Conservation (phyloP, 2,113 vertebrate genomes). For the Mus spicilegus region DNA sequence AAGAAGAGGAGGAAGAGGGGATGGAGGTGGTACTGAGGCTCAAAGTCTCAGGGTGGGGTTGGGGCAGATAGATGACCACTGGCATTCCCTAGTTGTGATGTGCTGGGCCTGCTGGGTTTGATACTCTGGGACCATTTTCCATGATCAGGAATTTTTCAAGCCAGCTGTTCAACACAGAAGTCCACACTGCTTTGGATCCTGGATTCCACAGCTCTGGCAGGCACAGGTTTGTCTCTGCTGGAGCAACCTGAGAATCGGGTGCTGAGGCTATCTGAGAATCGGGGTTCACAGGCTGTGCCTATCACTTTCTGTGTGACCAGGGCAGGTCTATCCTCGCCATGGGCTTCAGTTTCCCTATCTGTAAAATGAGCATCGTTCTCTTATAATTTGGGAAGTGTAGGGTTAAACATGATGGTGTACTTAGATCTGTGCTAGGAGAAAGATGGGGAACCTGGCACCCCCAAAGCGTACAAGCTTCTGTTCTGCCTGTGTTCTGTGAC, state of each 20-base stretch:
- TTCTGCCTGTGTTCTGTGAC: too few species aligned
- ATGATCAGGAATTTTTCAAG: not conserved
- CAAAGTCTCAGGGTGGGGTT: not conserved
- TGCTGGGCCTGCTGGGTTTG: rapidly evolving
- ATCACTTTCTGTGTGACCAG: not conserved
- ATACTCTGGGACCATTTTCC: rapidly evolving
- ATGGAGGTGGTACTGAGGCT: not conserved
- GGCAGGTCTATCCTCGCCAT: not conserved
- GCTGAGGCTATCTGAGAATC: not conserved
- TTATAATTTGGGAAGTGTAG: not conserved
- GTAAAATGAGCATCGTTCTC: not conserved
- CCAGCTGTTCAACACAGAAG: not conserved
- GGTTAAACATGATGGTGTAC: not conserved
- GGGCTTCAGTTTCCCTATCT: not conserved
- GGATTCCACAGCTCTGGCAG: not conserved
- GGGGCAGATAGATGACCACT: not conserved
- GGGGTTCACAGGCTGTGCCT: not conserved
- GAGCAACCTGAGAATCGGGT: not conserved
- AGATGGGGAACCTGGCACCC: not conserved
- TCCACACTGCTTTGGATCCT: not conserved
- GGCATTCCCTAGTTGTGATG: not conserved
- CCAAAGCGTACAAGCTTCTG: not conserved
- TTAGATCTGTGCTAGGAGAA: not conserved
- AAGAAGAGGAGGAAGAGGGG: not conserved
- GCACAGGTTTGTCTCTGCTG: not conserved